Percentiles rank a stretch among this genome's conserved stretches.
phyloP scores from a whole-genome alignment of 2,113 vertebrate genomes.

The Prunella fulvescens region DNA sequence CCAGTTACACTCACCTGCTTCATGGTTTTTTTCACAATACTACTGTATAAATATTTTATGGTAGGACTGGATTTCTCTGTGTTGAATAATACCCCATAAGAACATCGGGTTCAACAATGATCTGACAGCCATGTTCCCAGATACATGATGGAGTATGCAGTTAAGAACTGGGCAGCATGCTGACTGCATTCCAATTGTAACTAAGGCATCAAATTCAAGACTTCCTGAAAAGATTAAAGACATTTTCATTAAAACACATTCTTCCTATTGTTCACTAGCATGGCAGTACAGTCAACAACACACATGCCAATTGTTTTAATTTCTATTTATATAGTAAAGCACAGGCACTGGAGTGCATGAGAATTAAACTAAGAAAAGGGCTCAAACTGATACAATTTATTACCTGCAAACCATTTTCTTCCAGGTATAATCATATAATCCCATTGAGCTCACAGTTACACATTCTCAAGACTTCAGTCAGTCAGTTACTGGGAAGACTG shows the following conservation, averaged over 20 bases:
- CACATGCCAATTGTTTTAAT: not conserved
- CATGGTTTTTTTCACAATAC: not conserved
- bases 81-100: not conserved
- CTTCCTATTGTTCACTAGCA: not conserved
- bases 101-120: not conserved
- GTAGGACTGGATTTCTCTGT: not conserved
- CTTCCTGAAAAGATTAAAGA: not conserved
- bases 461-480: not conserved
- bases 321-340: not conserved
- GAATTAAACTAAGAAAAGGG: not conserved
- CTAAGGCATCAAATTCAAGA: not conserved
- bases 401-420: not conserved
- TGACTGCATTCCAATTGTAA: not conserved
- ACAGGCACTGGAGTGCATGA: not conserved
- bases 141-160: not conserved
- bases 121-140: not conserved
- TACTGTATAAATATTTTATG: not conserved
- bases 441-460: not conserved
- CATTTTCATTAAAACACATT: not conserved
- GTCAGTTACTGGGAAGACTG: not conserved
- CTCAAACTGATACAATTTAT: not conserved
- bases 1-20: not conserved
- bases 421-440: not conserved
- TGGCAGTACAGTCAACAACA: not conserved
- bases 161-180: not conserved